Base-by-base conservation (phyloP, 2,797 vertebrate species). In the Arrhamphus sclerolepis region DNA sequence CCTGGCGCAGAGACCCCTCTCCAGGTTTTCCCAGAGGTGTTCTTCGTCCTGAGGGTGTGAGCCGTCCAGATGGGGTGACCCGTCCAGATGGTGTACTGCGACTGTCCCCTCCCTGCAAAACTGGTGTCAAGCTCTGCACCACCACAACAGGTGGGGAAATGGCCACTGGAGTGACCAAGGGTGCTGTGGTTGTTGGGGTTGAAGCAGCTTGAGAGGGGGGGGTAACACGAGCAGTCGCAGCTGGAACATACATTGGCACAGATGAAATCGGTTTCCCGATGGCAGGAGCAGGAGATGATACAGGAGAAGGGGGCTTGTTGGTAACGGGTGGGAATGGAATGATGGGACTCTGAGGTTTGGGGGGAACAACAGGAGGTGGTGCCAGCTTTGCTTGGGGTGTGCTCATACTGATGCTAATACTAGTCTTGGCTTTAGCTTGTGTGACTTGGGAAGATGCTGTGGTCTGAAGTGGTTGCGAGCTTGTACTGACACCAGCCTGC, bases 1-100 rank as follows among this genome's bases (percentile, higher is more conserved):
- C 98, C 77, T 97, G 97, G 22, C 96, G 93, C 54, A 98, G 86
- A 1, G 91, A 84, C 0, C 91, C 91, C 42, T 95, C 94, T 54
- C 91, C 86, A 24, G 88, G 57, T 47, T 87, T 91, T 14, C 84
- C 86, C 56, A 89, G 22, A 0, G 93, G 92, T 0, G 91, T 93
- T 71, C 86, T 89, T 48, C 91, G 91, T 31, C 92, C 92, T 0
- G 90, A 91, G 17, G 92, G 92, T 0, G 91, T 93, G 18, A 56
- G 5, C 40, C 91, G 80, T 17, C 92, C 91, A 3, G 90, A 89
- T 3, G 92, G 91, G 11, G 91, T 88, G 6, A 91, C 77, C 39
- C 76, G 91, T 10, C 88, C 90, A 0, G 89, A 92, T 0, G 87
- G 91, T 16, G 89, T 74, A 28, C 46, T 65, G 50, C 51, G 76